Percentiles rank a stretch among this genome's conserved stretches.
These are phyloP conservation scores for Peromyscus attwateri DNA, from an alignment of 2,797 vertebrate species.

Conservation along the genomic window DNA sequence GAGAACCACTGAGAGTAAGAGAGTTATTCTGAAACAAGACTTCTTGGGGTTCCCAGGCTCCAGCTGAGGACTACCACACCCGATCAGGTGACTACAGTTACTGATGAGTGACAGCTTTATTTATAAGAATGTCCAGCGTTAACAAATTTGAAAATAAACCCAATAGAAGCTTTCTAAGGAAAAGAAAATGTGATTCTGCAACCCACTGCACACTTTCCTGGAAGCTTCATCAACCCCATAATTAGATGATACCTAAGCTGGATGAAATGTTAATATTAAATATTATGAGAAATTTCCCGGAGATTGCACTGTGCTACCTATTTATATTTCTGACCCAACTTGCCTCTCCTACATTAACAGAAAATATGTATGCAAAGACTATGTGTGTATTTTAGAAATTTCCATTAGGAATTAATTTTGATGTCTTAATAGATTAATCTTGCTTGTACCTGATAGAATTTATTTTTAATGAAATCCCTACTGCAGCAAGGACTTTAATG, in stretches of 20 bases:
- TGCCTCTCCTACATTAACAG: constrained; percentile 61
- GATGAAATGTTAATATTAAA: constrained; percentile 73
- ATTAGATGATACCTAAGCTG: constrained; percentile 78
- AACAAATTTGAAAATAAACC: constrained; percentile 73
- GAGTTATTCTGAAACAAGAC: constrained; percentile 25
- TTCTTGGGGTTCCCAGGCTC: not conserved
- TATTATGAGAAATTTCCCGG: constrained; percentile 61
- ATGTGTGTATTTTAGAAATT: constrained; percentile 51
- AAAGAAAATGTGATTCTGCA: constrained; percentile 59
- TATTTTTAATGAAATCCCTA: constrained; percentile 61
- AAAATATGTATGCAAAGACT: not conserved
- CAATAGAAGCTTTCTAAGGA: constrained; percentile 8
- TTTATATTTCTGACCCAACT: constrained; percentile 64
- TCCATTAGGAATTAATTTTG: constrained; percentile 73
- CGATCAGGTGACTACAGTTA: not conserved
- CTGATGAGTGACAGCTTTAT: constrained; percentile 68
- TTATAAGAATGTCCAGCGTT: constrained; percentile 32
- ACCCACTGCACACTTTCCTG: not conserved
- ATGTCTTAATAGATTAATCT: constrained; percentile 75
- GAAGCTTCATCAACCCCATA: constrained; percentile 63
- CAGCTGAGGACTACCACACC: not conserved
- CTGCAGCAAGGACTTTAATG: constrained; percentile 60
- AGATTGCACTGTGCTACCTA: not conserved
- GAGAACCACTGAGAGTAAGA: not conserved
- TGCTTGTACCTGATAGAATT: constrained; percentile 65